Percentiles rank a stretch among this genome's conserved stretches.
Conservation (phyloP, 2,797 vertebrate species). For the Rhynchotus rufescens region DNA sequence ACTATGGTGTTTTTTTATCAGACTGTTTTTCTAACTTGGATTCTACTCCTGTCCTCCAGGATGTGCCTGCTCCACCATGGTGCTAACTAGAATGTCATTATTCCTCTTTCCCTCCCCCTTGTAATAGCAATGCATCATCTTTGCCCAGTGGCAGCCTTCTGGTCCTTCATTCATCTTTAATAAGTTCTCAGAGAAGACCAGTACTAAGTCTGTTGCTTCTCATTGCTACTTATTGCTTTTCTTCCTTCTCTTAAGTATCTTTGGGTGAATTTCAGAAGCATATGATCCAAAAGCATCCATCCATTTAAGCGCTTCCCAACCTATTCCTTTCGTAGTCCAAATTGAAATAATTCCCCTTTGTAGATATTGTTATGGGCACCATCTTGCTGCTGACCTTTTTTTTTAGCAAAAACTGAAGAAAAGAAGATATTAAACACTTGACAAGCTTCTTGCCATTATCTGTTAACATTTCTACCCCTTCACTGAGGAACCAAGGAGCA, state of each 20-base stretch:
- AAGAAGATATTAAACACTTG: neutral
- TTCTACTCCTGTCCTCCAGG: neutral
- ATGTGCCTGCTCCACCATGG: neutral
- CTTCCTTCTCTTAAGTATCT: neutral
- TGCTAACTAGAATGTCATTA: neutral
- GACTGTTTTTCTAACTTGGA: neutral
- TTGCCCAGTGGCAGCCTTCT: neutral
- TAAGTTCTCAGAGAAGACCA: neutral
- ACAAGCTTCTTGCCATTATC: neutral
- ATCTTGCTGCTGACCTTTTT: neutral
- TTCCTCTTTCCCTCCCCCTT: neutral
- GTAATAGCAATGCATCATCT: neutral
- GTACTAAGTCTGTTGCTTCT: neutral
- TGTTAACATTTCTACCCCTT: neutral
- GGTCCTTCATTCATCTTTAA: neutral
- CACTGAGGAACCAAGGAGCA: neutral
- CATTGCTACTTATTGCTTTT: neutral
- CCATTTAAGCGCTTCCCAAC: slow-evolving; percentile 2
- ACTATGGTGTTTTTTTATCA: neutral
- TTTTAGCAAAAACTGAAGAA: neutral
- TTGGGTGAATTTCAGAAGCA: neutral
- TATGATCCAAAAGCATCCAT: neutral
- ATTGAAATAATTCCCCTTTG: neutral
- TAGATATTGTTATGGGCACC: neutral
- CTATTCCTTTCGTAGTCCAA: neutral